Conservation (phyloP, 2,888 invertebrate genomes). For the Pterostichus niger region DNA sequence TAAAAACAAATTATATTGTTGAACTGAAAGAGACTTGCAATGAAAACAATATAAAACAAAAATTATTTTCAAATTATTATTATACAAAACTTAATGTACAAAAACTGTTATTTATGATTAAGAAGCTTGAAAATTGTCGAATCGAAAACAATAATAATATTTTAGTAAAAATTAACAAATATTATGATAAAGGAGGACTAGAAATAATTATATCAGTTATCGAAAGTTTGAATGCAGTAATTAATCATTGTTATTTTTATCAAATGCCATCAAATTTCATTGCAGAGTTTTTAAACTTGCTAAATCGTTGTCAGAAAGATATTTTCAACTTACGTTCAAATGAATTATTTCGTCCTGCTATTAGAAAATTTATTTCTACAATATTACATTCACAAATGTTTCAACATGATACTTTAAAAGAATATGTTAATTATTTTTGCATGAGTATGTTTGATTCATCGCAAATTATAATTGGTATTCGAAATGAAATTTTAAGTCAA, state of each 20-base stretch:
- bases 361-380: constrained; percentile 37
- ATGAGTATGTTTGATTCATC: constrained; percentile 48
- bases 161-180: constrained; percentile 38
- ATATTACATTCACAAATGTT: constrained; percentile 59
- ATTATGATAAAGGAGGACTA: constrained; percentile 53
- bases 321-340: constrained; percentile 52
- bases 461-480: constrained; percentile 54
- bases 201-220: constrained; percentile 50
- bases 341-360: constrained; percentile 52
- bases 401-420: constrained; percentile 36
- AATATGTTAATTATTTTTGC: constrained; percentile 54
- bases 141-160: constrained; percentile 1
- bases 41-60: constrained; percentile 42
- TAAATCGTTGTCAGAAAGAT: constrained; percentile 54
- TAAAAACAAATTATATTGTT: constrained; percentile 11
- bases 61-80: constrained; percentile 55
- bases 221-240: constrained; percentile 25
- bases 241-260: constrained; percentile 8
- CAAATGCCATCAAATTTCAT: background rate
- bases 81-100: constrained; percentile 17
- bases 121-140: background rate
- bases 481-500: constrained; percentile 51
- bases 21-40: background rate
- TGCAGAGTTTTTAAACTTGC: constrained; percentile 21
- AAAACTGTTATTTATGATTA: constrained; percentile 25